Evolutionary conservation across 2,888 invertebrate species (phyloP), one percentile per base, ranked within the genome.

Genomic region (Diaperis boleti): DNA sequence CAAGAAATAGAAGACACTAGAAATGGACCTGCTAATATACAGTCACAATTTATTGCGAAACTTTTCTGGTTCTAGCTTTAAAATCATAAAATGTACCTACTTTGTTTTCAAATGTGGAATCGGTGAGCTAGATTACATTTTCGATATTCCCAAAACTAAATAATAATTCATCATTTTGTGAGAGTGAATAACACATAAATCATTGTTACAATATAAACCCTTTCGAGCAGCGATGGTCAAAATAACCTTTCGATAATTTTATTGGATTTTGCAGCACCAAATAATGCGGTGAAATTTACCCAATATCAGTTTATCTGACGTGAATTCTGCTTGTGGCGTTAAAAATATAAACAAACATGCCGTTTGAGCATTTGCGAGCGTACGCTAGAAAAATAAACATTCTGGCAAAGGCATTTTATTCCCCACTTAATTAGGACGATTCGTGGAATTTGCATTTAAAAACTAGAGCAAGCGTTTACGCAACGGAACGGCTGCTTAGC

Each of bases 151-250:
- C 5, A 8, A 15, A 47, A 47, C 31, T 29, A 47, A 47, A 49
- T 49, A n/a, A n/a, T n/a, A 52, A 52, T 52, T 26, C 14, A 52
- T 37, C 18, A 52, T 14, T 10, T n/a, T n/a, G 10, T 10, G 33
- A 13, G 26, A n/a, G 2, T 11, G 35, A 50, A 50, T 33, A 50
- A 45, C 45, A 20, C 1, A 35, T 52, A 52, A 52, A 52, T 52
- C 39, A 22, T 52, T 35, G 8, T 49, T 33, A 31, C 22, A 14
- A 29, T 31, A 31, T 45, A 29, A 26, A 45, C 29, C 29, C 2
- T 45, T 42, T 3, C 8, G 11, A 6, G 8, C 14, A 47, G 44
- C 13, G 8, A 44, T 20, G 11, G 7, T 11, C 44, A 5, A n/a
- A 44, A 20, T 44, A 22, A 11, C 13, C 18, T 22, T 20, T 33